phyloP scores from a whole-genome alignment of 2,888 invertebrate genomes.

The Choreutis nemorana region DNA sequence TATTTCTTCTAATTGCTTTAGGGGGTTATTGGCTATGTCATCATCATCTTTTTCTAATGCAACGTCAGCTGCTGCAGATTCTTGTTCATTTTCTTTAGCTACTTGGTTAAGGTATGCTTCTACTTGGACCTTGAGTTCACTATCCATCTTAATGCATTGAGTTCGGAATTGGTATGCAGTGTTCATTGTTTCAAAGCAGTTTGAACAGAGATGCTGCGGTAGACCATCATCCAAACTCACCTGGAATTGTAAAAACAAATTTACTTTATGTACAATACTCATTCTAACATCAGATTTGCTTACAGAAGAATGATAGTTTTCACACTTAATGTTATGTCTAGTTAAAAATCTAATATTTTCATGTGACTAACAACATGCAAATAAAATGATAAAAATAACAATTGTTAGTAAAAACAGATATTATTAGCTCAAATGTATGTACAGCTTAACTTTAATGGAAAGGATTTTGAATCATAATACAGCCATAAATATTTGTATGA shows the following conservation, averaged over 20 bases:
- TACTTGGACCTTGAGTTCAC: constrained; percentile 41
- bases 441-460: no score
- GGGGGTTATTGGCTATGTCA: constrained; percentile 36
- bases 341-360: no score
- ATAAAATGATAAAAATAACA: no score
- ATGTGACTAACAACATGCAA: no score
- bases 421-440: no score
- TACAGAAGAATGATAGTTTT: no score
- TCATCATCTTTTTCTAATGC: constrained; percentile 17
- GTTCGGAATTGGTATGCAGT: constrained; percentile 47
- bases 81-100: constrained; percentile 15
- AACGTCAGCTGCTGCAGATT: constrained; percentile 13
- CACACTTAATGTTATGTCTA: no score
- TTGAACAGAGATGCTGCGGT: constrained; percentile 46
- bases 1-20: constrained; percentile 43
- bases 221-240: constrained; percentile 42
- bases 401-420: no score
- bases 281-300: background rate
- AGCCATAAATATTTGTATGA: no score
- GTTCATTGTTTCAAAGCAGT: constrained; percentile 39
- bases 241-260: constrained; percentile 28
- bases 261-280: background rate
- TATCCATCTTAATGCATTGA: constrained; percentile 55
- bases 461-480: no score
- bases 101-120: constrained; percentile 22